A percentile compares a stretch with the other conserved stretches of the same genome.
These are phyloP conservation scores for Escarpia spicata DNA, from an alignment of 2,888 invertebrate species.

Conservation along the genomic window DNA sequence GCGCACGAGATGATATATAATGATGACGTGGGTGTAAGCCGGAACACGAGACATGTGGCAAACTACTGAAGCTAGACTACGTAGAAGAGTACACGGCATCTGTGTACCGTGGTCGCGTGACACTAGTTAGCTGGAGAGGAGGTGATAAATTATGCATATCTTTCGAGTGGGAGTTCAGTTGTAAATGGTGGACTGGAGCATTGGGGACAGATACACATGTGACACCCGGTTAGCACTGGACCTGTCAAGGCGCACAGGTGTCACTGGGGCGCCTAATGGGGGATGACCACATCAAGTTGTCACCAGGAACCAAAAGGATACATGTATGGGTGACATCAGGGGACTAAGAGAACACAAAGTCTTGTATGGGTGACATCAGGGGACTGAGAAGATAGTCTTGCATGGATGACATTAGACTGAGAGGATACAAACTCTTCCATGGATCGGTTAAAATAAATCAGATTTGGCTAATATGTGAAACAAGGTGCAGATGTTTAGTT, in stretches of 20 bases:
- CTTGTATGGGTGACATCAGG: too few relatives aligned
- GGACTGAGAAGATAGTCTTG: too few relatives aligned
- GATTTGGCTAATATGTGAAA: not conserved
- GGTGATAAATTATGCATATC: not conserved
- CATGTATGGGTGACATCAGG: too few relatives aligned
- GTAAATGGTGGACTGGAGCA: not conserved
- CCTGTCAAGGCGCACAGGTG: too few relatives aligned
- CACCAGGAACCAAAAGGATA: too few relatives aligned
- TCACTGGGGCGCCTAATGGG: too few relatives aligned
- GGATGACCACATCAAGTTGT: too few relatives aligned
- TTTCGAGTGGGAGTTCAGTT: slow-evolving; percentile 1
- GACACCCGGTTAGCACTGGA: not conserved
- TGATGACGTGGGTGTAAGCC: not conserved
- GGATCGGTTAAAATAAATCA: not conserved
- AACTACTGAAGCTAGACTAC: not conserved
- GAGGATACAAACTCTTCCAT: not conserved
- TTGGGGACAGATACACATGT: not conserved
- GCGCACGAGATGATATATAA: not conserved
- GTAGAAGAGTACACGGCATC: not conserved
- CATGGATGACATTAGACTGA: not conserved
- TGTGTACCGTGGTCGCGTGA: not conserved
- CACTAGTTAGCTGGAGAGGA: not conserved
- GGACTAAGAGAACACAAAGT: too few relatives aligned
- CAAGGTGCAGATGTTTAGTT: not conserved
- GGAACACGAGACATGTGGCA: not conserved